Conservation (phyloP, 2,797 vertebrate species). For the Vipera ursinii region DNA sequence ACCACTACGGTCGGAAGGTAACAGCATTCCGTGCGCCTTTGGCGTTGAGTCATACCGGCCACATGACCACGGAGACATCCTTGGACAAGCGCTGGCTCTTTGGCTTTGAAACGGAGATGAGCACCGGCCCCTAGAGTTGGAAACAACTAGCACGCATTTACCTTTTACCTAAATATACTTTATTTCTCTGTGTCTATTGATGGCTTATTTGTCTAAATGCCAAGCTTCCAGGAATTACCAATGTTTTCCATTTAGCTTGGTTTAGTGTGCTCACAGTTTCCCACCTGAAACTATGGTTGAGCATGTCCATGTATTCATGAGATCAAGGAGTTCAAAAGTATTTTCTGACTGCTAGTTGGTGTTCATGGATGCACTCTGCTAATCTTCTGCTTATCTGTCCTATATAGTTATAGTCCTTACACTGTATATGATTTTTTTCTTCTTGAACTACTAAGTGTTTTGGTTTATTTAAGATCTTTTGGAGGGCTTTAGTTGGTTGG, state of each 20-base stretch:
- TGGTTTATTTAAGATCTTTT: neutral
- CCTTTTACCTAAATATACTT: neutral
- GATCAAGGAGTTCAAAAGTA: neutral
- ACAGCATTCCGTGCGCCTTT: too few relatives aligned
- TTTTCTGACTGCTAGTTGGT: neutral
- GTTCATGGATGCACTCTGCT: neutral
- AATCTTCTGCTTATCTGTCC: neutral
- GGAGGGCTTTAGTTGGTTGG: neutral
- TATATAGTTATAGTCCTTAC: neutral
- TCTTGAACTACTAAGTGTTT: neutral
- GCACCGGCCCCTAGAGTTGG: too few relatives aligned
- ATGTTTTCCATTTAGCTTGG: neutral
- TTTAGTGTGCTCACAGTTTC: neutral
- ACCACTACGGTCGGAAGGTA: too few relatives aligned
- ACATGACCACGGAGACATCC: too few relatives aligned
- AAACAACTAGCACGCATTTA: too few relatives aligned
- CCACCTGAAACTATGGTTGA: neutral
- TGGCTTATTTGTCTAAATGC: neutral
- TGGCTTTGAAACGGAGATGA: too few relatives aligned
- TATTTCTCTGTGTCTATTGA: neutral
- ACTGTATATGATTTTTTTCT: neutral
- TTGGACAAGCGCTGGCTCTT: too few relatives aligned
- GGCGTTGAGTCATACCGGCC: too few relatives aligned
- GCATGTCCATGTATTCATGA: neutral
- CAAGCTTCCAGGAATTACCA: neutral